Base-by-base conservation (phyloP, 2,888 invertebrate genomes). In the Thymelicus acteon region DNA sequence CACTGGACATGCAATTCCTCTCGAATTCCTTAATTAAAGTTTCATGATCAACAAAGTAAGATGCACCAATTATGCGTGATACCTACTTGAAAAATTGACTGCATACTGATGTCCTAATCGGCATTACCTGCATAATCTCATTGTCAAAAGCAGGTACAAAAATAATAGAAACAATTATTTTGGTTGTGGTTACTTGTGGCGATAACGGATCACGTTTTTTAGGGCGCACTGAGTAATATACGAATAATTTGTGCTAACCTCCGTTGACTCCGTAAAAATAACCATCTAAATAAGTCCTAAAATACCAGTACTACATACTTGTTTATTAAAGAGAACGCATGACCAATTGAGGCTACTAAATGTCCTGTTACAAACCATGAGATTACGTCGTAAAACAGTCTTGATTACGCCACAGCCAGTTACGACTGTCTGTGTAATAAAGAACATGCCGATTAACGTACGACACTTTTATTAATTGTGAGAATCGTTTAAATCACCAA, bases 391-490 rank as follows among this genome's bases (percentile, higher is more conserved):
- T 60, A 60, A 63, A 39, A 60, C 24, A 13, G 12, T 52, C 52
- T 60, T 37, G 31, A 40, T 70, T 60, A 65, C 64, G 64, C n/a
- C 70, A 70, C 40, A 52, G n/a, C n/a, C n/a, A n/a, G 60, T 70
- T 65, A 70, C 60, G 64, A 64, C 58, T 19, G 58, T 60, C 60
- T 60, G 37, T 39, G 62, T 39, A 58, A 63, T 69, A 69, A 31
- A 70, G 69, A 69, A 48, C 58, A 54, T 62, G 54, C 31, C 62
- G 24, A 39, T 52, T 48, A 39, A 52, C 58, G 40, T 64, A 72
- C 72, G 77, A 76, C 76, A 75, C 72, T 74, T 72, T 78, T 78
- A 78, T 80, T 78, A 74, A 76, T 70, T 81, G 80, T 84, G 82
- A 76, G 81, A 82, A 81, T 77, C 76, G 62, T 76, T 74, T 75